Evolutionary conservation across 1,140 invertebrate species (phyloP).

Genomic region (Drosophila pruinosa): DNA sequence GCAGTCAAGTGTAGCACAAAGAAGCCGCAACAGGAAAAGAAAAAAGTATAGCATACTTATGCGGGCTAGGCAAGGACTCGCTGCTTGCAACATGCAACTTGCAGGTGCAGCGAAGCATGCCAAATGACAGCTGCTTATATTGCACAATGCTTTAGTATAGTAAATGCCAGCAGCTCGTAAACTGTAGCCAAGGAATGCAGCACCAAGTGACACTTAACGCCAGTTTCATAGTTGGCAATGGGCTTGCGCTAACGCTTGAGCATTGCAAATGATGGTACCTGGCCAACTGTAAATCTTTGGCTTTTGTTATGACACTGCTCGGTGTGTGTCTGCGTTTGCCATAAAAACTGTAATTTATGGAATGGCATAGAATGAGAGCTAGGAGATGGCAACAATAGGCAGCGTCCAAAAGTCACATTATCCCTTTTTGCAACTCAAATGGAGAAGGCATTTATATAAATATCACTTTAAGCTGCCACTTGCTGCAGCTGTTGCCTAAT

Average conservation of each 20-base stretch:
- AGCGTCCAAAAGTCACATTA: conserved; percentile 51
- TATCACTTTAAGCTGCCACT: conserved; percentile 60
- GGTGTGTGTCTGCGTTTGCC: neutral
- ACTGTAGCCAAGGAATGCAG: conserved; percentile 54
- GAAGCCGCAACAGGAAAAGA: conserved; percentile 6
- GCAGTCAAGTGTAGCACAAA: conserved; percentile 37
- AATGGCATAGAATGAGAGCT: neutral
- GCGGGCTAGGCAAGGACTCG: conserved; percentile 21
- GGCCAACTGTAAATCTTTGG: conserved; percentile 21
- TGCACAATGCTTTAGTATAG: conserved; percentile 16
- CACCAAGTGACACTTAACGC: conserved; percentile 42
- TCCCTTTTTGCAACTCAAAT: conserved; percentile 45
- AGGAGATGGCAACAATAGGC: neutral
- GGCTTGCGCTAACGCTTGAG: neutral
- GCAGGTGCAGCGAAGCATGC: conserved; percentile 57
- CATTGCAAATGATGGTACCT: conserved; percentile 22
- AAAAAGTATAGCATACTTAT: conserved; percentile 47
- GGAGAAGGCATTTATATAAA: conserved; percentile 63
- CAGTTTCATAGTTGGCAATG: neutral
- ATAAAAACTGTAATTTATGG: conserved; percentile 49
- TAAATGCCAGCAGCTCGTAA: conserved; percentile 56
- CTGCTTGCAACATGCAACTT: conserved; percentile 4
- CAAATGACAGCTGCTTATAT: conserved; percentile 54
- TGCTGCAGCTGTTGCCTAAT: conserved; percentile 74
- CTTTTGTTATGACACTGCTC: conserved; percentile 5